phyloP scores from a whole-genome alignment of 2,888 invertebrate genomes.

The Cyaniris semiargus region DNA sequence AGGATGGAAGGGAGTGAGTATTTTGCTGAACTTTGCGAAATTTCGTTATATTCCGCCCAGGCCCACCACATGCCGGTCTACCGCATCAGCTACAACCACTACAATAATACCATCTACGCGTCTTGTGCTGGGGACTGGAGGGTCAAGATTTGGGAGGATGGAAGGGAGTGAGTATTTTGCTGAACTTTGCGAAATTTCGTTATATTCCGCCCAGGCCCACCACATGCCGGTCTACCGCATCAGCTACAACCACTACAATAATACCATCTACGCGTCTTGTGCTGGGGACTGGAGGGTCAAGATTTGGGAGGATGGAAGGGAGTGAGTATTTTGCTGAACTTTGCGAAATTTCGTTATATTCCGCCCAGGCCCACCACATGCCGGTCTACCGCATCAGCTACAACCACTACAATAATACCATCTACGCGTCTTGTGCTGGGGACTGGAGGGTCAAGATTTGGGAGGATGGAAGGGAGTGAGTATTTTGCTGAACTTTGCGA shows the following conservation, averaged over 20 bases:
- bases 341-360: constrained; percentile 47
- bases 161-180: constrained; percentile 80
- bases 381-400: constrained; percentile 94
- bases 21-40: constrained; percentile 15
- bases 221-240: constrained; percentile 95
- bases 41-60: constrained; percentile 76
- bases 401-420: constrained; percentile 91
- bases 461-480: constrained; percentile 91
- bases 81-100: constrained; percentile 92
- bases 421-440: constrained; percentile 94
- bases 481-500: constrained; percentile 37
- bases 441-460: constrained; percentile 98
- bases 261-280: constrained; percentile 93
- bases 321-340: constrained; percentile 67
- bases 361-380: constrained; percentile 92
- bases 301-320: constrained; percentile 94
- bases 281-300: constrained; percentile 97
- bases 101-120: constrained; percentile 91
- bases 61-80: constrained; percentile 96
- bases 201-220: constrained; percentile 86
- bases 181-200: neutral
- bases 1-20: constrained; percentile 87
- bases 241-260: constrained; percentile 92
- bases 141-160: constrained; percentile 97
- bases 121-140: constrained; percentile 97